Conservation (phyloP, 2,113 vertebrate species). For the Phaetusa simplex region DNA sequence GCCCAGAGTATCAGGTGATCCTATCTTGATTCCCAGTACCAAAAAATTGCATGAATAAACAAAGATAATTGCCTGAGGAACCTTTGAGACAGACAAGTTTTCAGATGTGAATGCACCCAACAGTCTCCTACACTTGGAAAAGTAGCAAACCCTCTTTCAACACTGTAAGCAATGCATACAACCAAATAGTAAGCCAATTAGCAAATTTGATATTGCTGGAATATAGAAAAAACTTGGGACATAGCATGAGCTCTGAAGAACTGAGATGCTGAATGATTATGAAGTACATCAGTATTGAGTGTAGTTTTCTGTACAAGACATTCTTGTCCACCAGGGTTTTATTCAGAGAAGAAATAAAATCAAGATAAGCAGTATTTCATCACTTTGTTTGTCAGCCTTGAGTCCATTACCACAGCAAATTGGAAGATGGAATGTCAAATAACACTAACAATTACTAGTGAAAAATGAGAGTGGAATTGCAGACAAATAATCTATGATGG, state of each 20-base stretch:
- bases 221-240: background rate
- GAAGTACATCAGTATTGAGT: background rate
- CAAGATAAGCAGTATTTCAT: slow-evolving; percentile 64
- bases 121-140: background rate
- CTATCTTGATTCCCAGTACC: background rate
- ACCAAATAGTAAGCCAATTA: background rate
- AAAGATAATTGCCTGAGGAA: background rate
- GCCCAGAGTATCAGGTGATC: background rate
- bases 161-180: background rate
- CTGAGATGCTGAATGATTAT: background rate
- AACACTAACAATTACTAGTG: slow-evolving; percentile 47
- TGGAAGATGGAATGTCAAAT: slow-evolving; percentile 66
- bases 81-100: background rate
- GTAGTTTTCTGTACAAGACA: background rate
- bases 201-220: background rate
- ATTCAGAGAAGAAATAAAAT: slow-evolving; percentile 49
- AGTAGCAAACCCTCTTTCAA: background rate
- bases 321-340: slow-evolving; percentile 33
- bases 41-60: background rate
- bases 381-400: slow-evolving; percentile 54
- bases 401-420: slow-evolving; percentile 64
- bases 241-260: background rate
- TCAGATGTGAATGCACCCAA: background rate
- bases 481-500: slow-evolving; percentile 62
- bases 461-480: slow-evolving; percentile 61